Evolutionary conservation across 2,797 vertebrate genomes (phyloP).

Genomic region (Myioborus miniatus): DNA sequence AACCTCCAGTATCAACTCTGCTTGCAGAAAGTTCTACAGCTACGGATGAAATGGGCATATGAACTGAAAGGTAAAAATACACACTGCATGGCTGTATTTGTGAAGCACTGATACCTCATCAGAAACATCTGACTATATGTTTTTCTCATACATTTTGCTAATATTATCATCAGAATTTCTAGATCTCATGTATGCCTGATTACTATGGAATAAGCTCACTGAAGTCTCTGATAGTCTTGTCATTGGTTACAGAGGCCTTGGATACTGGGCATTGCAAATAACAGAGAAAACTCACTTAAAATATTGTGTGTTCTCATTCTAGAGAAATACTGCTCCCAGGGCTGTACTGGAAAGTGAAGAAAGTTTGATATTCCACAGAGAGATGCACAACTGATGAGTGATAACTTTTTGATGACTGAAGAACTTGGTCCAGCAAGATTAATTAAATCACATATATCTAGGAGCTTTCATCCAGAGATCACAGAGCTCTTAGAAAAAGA

Average conservation of each 20-base stretch:
- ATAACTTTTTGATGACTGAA: neutral
- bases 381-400: neutral
- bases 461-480: constrained; percentile 6
- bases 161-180: neutral
- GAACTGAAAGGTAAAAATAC: neutral
- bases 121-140: neutral
- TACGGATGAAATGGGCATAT: neutral
- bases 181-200: neutral
- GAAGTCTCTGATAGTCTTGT: neutral
- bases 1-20: constrained; percentile 41
- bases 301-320: neutral
- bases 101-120: neutral
- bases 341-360: neutral
- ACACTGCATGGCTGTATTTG: neutral
- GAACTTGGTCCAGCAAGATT: neutral
- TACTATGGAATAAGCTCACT: neutral
- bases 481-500: neutral
- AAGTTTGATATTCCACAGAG: neutral
- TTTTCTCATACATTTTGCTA: neutral
- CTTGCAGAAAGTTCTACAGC: constrained; percentile 2
- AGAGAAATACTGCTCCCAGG: neutral
- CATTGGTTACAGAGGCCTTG: neutral
- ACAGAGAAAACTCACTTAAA: neutral
- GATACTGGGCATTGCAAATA: neutral
- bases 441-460: neutral